A percentile compares a stretch with the other conserved stretches of the same genome.
Conservation (phyloP, 2,797 vertebrate genomes). For the Sus cebifrons region DNA sequence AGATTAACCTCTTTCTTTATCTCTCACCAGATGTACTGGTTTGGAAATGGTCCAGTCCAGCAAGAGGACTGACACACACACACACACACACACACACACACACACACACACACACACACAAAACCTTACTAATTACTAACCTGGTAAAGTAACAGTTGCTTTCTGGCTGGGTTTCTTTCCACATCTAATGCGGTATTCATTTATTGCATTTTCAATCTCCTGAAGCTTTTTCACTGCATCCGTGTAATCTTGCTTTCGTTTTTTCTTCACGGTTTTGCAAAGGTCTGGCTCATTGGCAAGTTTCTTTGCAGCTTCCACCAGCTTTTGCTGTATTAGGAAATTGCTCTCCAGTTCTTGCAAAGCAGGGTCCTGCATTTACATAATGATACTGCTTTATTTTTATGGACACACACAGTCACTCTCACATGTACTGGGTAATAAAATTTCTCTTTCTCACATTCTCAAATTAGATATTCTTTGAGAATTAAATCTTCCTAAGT, state of each 20-base stretch:
- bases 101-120: too few species aligned
- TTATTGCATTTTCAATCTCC: slow-evolving; percentile 96
- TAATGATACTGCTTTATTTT: not conserved
- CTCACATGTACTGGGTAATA: not conserved
- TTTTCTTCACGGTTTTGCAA: slow-evolving; percentile 96
- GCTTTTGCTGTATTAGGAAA: slow-evolving; percentile 97
- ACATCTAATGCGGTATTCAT: slow-evolving; percentile 93
- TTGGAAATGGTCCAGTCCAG: not conserved
- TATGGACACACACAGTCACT: not conserved
- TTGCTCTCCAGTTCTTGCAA: slow-evolving; percentile 96
- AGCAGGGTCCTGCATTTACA: slow-evolving; percentile 93
- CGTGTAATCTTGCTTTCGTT: slow-evolving; percentile 94
- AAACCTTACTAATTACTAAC: slow-evolving; percentile 86
- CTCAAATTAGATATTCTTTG: not conserved
- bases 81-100: too few species aligned
- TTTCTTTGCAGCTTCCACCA: slow-evolving; percentile 97
- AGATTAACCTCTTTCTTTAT: not conserved
- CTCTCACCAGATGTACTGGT: not conserved
- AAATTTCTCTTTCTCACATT: not conserved
- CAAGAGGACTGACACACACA: not conserved
- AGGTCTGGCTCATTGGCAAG: slow-evolving; percentile 95
- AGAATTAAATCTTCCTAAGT: not conserved
- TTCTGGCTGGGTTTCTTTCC: slow-evolving; percentile 96
- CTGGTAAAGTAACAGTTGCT: slow-evolving; percentile 93
- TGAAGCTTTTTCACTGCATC: slow-evolving; percentile 95